Conservation (phyloP, 1,140 invertebrate genomes). For the Leucophenga varia region DNA sequence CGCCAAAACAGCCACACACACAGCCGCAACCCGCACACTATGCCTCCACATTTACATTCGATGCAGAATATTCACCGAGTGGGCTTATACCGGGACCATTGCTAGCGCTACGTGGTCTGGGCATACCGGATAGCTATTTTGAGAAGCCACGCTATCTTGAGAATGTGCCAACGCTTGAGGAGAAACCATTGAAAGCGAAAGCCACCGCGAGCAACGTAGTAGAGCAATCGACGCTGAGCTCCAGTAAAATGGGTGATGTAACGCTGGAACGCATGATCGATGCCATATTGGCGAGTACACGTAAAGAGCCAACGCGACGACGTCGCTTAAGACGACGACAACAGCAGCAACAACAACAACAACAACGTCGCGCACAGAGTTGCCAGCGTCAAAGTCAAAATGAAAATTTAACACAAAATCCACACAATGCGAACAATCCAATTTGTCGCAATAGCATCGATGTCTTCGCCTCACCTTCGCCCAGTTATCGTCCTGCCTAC, state of each 20-base stretch:
- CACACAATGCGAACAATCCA: too few relatives aligned
- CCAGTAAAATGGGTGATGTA: conserved; percentile 49
- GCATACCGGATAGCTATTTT: conserved; percentile 51
- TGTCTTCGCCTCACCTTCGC: conserved; percentile 42
- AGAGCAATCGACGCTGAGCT: conserved; percentile 31
- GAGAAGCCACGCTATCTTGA: conserved; percentile 46
- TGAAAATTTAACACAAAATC: too few relatives aligned
- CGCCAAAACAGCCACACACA: conserved; percentile 7
- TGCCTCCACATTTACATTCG: conserved; percentile 26
- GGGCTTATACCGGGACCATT: conserved; percentile 40
- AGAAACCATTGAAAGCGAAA: too few relatives aligned
- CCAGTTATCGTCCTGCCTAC: conserved; percentile 41
- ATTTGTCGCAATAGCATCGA: too few relatives aligned
- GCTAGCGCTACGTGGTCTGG: conserved; percentile 44
- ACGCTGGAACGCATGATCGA: conserved; percentile 54
- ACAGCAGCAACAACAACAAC: conserved; percentile 3
- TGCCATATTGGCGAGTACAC: conserved; percentile 48
- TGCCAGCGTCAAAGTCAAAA: conserved; percentile 1
- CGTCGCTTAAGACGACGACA: not conserved
- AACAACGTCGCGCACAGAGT: conserved; percentile 7
- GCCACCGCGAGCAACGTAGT: too few relatives aligned
- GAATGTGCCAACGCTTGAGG: not conserved
- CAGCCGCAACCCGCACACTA: conserved; percentile 11
- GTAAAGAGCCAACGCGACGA: conserved; percentile 22
- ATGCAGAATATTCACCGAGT: conserved; percentile 28